phyloP scores from a whole-genome alignment of 2,113 vertebrate genomes.

The Oreochromis aureus region DNA sequence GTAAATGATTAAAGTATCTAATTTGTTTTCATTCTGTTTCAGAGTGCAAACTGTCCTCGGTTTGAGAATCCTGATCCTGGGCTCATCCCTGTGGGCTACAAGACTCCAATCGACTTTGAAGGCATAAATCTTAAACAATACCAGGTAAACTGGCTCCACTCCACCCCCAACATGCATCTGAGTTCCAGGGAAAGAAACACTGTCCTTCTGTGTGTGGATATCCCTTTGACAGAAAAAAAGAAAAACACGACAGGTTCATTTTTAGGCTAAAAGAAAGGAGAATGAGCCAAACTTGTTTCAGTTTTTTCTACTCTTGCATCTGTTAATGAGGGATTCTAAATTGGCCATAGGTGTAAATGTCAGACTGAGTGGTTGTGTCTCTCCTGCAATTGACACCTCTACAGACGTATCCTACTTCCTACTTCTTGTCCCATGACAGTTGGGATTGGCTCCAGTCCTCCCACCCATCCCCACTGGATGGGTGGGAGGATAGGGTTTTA shows the following conservation, averaged over 20 bases:
- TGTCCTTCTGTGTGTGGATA: not conserved
- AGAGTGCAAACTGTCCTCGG: slow-evolving; percentile 83
- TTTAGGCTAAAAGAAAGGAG: not conserved
- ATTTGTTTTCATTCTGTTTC: slow-evolving; percentile 10
- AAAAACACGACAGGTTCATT: not conserved
- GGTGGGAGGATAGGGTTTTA: no score
- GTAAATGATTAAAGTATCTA: not conserved
- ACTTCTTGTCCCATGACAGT: not conserved
- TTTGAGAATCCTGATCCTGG: slow-evolving; percentile 82
- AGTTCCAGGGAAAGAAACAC: not conserved
- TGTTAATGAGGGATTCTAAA: not conserved
- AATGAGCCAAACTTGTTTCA: not conserved
- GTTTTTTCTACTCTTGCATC: not conserved
- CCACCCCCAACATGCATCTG: not conserved
- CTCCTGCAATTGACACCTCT: not conserved
- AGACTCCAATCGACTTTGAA: slow-evolving; percentile 79
- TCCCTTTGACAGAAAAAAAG: not conserved
- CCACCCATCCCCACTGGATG: no score
- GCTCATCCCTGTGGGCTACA: slow-evolving; percentile 83
- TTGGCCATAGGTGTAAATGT: not conserved
- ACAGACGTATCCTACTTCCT: not conserved
- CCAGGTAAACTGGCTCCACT: slow-evolving; percentile 51
- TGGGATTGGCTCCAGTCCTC: not conserved
- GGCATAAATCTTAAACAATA: slow-evolving; percentile 80
- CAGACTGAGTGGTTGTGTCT: not conserved